Evolutionary conservation across 2,113 vertebrate species (phyloP), one percentile per base, ranked within the genome.

Genomic region (Malurus alboscapulatus): DNA sequence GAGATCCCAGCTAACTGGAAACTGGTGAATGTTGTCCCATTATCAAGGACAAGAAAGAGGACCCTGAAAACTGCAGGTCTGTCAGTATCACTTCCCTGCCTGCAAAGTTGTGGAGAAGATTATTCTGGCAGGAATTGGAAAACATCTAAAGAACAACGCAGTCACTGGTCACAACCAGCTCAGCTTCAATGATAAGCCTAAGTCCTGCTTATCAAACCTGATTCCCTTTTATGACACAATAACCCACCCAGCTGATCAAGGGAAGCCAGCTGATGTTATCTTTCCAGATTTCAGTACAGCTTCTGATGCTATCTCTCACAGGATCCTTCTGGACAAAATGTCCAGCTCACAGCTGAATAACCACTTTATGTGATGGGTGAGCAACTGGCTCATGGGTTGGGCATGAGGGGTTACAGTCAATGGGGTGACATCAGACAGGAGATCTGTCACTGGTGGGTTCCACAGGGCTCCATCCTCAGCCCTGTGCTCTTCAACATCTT

Each of bases 161-260:
- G 20, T 20, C 45, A 34, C 13, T 44, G 20, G 20, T 44, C 30
- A 20, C 16, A 51, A 47, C 25, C 20, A 53, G 30, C 16, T 25
- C 0, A 0, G 20, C 55, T 51, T 30, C 45, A 44, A 38, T 38
- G 38, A 38, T 38, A 38, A 38, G 38, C 38, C 38, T 38, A 51
- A 44, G 16, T 20, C 13, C 47, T 82, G 30, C 45, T 50, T 51
- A 1, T 51, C 19, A 71, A 61, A 51, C 10, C 24, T 24, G 12
- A 44, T 34, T 34, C 34, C 45, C 16, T 61, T 44, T 42, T 16
- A 34, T 25, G 30, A 34, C 15, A 58, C 21, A 29, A 3, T 40
- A 40, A 59, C 15, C 18, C 36, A 59, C 12, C 44, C 9, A 18
- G 29, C 36, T 50, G 24, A 69, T 19, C 54, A 34, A 69, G 27